A percentile compares a stretch with the other conserved stretches of the same genome.
phyloP scores from a whole-genome alignment of 1,140 invertebrate genomes.

The Drosophila pseudoananassae region DNA sequence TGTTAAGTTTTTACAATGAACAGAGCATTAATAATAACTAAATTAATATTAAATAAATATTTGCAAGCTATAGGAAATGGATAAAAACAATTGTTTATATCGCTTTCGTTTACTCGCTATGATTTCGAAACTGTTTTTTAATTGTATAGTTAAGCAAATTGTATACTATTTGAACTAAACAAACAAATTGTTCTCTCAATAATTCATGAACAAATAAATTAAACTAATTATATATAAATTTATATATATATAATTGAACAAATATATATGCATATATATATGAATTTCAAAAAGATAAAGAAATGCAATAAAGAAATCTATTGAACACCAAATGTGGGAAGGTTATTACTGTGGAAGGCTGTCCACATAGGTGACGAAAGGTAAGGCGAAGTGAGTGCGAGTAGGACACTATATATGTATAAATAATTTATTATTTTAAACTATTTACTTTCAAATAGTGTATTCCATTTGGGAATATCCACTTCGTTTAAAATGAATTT shows the following conservation, averaged over 20 bases:
- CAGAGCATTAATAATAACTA: constrained; percentile 66
- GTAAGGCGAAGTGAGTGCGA: too few species aligned
- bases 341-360: neutral
- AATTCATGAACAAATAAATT: constrained; percentile 74
- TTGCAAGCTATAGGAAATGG: constrained; percentile 49
- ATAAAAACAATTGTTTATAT: constrained; percentile 57
- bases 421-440: too few species aligned
- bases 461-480: neutral
- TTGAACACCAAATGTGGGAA: constrained; percentile 65
- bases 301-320: constrained; percentile 79
- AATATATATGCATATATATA: constrained; percentile 54
- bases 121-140: constrained; percentile 68
- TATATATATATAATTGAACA: constrained; percentile 64
- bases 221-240: constrained; percentile 65
- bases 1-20: constrained; percentile 81
- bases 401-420: too few species aligned
- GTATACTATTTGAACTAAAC: constrained; percentile 78
- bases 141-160: constrained; percentile 81
- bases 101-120: constrained; percentile 50
- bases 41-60: constrained; percentile 58
- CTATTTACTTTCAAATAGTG: neutral
- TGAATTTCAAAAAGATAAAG: constrained; percentile 46
- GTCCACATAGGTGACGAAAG: too few species aligned
- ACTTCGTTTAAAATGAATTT: neutral
- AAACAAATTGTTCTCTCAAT: constrained; percentile 75